These are phyloP conservation scores for Crocuta crocuta DNA, from an alignment of 2,113 vertebrate genomes.

Conservation along the genomic window DNA sequence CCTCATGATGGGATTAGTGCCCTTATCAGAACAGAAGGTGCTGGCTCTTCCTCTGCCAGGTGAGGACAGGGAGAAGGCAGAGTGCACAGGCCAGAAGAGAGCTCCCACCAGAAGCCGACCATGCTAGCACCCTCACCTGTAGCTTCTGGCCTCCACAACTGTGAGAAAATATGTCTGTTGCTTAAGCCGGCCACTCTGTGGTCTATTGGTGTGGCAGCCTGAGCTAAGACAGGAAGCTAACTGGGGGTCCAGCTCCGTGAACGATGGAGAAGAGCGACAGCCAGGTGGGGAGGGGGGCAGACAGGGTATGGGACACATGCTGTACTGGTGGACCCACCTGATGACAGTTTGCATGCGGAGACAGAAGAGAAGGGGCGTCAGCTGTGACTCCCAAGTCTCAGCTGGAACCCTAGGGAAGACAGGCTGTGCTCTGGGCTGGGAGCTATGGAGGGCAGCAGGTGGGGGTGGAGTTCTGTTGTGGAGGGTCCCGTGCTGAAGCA, in stretches of 20 bases:
- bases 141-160: not conserved
- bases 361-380: not conserved
- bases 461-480: not conserved
- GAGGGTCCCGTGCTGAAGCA: not conserved
- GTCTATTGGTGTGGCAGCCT: not conserved
- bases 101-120: not conserved
- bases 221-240: not conserved
- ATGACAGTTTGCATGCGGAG: fast-evolving
- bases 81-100: not conserved
- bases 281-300: not conserved
- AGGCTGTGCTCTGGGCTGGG: not conserved
- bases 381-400: not conserved
- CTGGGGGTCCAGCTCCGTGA: fast-evolving
- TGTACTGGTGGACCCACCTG: fast-evolving
- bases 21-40: not conserved
- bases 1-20: not conserved
- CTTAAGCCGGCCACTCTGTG: too few species aligned
- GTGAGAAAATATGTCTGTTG: not conserved
- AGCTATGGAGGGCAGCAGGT: not conserved
- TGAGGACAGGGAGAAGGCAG: not conserved
- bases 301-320: fast-evolving
- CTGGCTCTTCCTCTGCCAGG: too few species aligned
- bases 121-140: not conserved
- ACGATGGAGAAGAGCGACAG: not conserved
- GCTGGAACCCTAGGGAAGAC: not conserved